Base-by-base conservation (phyloP, 2,797 vertebrate genomes). In the Myoxocephalus aenaeus region DNA sequence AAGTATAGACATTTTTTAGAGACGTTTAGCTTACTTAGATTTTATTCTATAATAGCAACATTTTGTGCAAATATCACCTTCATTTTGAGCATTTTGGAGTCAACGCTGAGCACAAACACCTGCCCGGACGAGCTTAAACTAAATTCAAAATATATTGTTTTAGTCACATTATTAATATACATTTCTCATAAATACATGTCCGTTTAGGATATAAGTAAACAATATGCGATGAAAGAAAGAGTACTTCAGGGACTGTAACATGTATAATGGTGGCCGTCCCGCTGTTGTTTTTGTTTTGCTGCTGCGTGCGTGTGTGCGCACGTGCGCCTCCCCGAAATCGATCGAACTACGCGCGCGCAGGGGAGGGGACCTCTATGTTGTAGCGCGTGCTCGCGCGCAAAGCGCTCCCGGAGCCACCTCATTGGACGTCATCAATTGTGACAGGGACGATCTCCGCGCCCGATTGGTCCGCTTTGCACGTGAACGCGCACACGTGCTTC, bases 401-500 rank as follows among this genome's bases (percentile, higher is more conserved):
- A 15, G 7, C 34, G 2, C 29, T 9, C 18, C 86, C 75, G 62
- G 68, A 66, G 48, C 82, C 67, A 27, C 86, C 53, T 79, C 65
- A 98, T 98, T 98, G 97, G 97, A 44, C 86, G 77, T 36, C 88
- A 85, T 86, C 85, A 75, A 73, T 77, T 81, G 90, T 93, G 96
- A 96, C 96, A 94, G 92, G 85, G 80, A 87, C 90, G 85, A 77
- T 86, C 75, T 62, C 18, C 34, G 73, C 62, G 18, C 36, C 73
- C 44, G 81, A 98, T 99, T 99, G 97, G 97, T 74, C 87, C 77
- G 86, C 80, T 81, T 81, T 27, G 94, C 96, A 93, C 96, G 94
- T 91, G 95, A 90, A 91, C 92, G 90, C 80, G 93, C 96, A 96
- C 96, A 97, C 95, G 96, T 96, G 97, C 96, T 97, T 97, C 96